Base-by-base conservation (phyloP, 2,888 invertebrate genomes). In the Cerastoderma edule region DNA sequence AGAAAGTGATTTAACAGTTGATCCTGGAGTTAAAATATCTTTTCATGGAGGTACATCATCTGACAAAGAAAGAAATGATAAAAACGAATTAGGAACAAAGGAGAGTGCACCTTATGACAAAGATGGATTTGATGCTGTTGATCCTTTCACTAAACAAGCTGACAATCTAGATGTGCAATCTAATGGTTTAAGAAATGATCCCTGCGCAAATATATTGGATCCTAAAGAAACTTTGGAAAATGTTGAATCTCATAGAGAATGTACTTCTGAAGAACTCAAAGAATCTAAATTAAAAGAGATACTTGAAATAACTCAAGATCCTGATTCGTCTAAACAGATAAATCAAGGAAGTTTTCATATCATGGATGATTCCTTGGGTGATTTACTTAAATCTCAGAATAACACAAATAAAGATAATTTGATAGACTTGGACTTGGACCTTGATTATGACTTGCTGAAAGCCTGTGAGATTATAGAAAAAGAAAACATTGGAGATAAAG, bases 311-410 rank as follows among this genome's bases (percentile, higher is more conserved):
- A 46, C 24, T 57, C 32, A 68, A 28, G 30, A n/a, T 3, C 4
- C 3, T 22, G 65, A 44, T 19, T 10, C 13, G 60, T 33, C 44
- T 19, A 60, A 68, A 39, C 72, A 78, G 44, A 27, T 32, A 32
- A 65, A 46, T 32, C 67, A 74, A 27, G 74, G 72, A 24, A 56
- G 32, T 70, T 82, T 82, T 77, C 53, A 74, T 70, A 72, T 82
- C 35, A 19, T 82, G 6, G 82, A 79, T 70, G 64, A 57, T 53
- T 74, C 77, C 30, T 46, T 82, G 0, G 71, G 72, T 27, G 67
- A 70, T 27, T 64, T 82, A n/a, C 67, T 80, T 8, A 50, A 27
- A 33, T 57, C 74, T 30, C 77, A 75, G 24, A 57, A 33, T 46
- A 67, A 30, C 16, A 50, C 10, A 1, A 56, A 24, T 53, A 50